phyloP scores from a whole-genome alignment of 2,797 vertebrate species.

The Salarias fasciatus region DNA sequence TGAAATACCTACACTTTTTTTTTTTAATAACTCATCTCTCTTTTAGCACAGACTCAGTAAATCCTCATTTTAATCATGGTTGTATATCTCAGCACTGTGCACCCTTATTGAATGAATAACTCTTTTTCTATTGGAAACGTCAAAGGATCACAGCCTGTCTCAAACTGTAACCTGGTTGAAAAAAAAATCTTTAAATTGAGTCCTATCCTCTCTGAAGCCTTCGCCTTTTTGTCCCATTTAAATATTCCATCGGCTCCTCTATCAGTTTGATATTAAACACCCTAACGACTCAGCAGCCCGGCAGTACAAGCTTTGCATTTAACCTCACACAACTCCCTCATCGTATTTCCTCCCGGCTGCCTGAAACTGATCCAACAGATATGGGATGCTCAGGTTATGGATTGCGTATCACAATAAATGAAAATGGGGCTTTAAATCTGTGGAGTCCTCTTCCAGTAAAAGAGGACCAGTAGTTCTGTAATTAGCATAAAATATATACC shows the following conservation, averaged over 20 bases:
- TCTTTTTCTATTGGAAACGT: neutral
- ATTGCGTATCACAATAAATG: neutral
- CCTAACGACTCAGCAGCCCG: neutral
- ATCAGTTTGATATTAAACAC: slow-evolving; percentile 2
- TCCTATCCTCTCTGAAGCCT: neutral
- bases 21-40: too few species aligned
- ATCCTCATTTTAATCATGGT: too few species aligned
- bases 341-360: neutral
- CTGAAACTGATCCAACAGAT: slow-evolving; percentile 1
- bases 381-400: neutral
- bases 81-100: too few species aligned
- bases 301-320: slow-evolving; percentile 9
- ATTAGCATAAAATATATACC: neutral
- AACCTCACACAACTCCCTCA: slow-evolving; percentile 3
- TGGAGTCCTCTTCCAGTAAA: neutral
- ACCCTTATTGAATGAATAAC: too few species aligned
- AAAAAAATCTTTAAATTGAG: neutral
- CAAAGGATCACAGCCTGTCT: neutral
- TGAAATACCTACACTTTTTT: too few species aligned
- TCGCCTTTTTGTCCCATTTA: neutral
- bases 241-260: slow-evolving; percentile 3
- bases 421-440: neutral
- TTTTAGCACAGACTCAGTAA: too few species aligned
- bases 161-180: too few species aligned
- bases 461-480: neutral